A percentile compares a stretch with the other conserved stretches of the same genome.
Evolutionary conservation across 2,113 vertebrate species (phyloP).

Genomic region (Chinchilla lanigera): DNA sequence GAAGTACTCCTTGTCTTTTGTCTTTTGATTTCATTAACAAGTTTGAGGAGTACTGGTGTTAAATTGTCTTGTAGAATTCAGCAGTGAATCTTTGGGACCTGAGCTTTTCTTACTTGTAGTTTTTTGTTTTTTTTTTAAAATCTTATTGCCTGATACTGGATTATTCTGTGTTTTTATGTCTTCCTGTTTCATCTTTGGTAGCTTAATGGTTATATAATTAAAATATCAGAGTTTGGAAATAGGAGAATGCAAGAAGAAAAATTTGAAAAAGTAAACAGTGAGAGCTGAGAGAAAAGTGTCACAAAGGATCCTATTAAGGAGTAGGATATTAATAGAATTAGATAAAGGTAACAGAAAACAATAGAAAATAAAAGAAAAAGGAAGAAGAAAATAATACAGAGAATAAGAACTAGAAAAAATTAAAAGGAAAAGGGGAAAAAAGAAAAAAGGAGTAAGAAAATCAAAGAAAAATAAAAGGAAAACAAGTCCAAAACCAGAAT

Average conservation of each 20-base stretch:
- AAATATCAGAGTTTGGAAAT: background rate
- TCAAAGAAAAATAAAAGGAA: background rate
- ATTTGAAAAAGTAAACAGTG: background rate
- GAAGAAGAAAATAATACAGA: background rate
- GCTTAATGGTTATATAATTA: background rate
- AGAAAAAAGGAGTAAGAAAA: background rate
- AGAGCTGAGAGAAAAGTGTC: background rate
- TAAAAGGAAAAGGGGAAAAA: background rate
- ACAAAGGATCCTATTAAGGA: background rate
- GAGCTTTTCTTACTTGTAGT: background rate
- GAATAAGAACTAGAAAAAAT: background rate
- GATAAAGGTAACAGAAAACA: background rate
- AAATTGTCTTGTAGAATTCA: background rate
- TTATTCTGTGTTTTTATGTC: background rate
- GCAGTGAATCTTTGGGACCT: background rate
- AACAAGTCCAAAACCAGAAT: background rate
- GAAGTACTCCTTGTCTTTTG: background rate
- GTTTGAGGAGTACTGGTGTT: background rate
- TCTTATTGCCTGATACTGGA: background rate
- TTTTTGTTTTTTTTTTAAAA: background rate
- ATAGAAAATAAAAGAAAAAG: background rate
- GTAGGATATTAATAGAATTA: background rate
- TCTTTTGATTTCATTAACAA: background rate
- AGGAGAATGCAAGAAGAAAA: background rate
- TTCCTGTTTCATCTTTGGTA: background rate